Conservation (phyloP, 2,888 invertebrate species). For the Diadromus collaris region DNA sequence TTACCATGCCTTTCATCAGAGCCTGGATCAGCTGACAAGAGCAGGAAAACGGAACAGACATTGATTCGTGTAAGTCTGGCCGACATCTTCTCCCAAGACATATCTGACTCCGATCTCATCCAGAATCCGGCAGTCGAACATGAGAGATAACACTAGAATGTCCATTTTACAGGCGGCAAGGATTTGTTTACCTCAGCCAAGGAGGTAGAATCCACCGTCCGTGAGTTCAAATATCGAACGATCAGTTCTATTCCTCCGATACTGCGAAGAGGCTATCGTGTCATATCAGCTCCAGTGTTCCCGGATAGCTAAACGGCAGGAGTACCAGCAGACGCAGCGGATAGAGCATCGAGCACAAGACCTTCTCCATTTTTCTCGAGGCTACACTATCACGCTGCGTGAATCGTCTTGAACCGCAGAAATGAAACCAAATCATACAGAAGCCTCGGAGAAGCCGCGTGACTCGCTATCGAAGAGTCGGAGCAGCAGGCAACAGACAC, state of each 20-base stretch:
- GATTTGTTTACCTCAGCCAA: background rate
- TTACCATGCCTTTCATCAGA: no score
- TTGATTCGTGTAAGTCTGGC: no score
- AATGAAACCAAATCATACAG: slow-evolving; percentile 70
- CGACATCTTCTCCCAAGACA: no score
- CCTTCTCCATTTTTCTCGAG: slow-evolving; percentile 18
- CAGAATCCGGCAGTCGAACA: background rate
- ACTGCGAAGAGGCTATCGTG: background rate
- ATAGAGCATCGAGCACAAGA: background rate
- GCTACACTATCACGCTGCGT: background rate
- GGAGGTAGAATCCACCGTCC: background rate
- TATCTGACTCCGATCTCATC: background rate
- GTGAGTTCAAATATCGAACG: background rate
- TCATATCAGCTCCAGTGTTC: background rate
- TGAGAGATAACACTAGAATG: background rate
- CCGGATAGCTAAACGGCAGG: background rate
- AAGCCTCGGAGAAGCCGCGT: slow-evolving; percentile 35
- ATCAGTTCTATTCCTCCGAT: background rate
- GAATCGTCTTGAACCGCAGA: slow-evolving; percentile 28
- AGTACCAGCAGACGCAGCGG: background rate
- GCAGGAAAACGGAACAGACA: no score
- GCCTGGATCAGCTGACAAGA: no score
- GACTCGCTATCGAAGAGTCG: slow-evolving; percentile 63
- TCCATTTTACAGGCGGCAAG: background rate
- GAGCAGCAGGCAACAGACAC: slow-evolving; percentile 3